These are phyloP conservation scores for Corythornis vintsioides DNA, from an alignment of 2,113 vertebrate genomes.

Conservation along the genomic window DNA sequence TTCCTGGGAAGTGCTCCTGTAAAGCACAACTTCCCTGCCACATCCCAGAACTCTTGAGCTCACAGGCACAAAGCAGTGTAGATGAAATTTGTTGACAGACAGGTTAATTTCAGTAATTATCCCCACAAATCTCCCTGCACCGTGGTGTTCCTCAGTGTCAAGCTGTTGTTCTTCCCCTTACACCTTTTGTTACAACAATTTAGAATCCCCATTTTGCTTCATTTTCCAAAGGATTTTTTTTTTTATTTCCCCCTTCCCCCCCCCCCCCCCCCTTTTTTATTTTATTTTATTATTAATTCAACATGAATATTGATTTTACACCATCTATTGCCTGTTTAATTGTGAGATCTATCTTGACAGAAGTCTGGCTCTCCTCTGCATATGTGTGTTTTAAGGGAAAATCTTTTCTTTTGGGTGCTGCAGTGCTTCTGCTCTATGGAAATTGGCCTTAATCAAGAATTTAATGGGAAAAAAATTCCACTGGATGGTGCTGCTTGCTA, in stretches of 20 bases:
- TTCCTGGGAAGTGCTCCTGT: background rate
- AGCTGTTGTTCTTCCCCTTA: background rate
- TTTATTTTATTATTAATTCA: background rate
- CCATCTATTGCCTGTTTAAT: background rate
- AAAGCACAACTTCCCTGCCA: background rate
- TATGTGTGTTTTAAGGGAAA: background rate
- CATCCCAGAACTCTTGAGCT: background rate
- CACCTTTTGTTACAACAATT: background rate
- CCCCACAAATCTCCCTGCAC: background rate
- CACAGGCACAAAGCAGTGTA: background rate
- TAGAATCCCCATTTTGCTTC: background rate
- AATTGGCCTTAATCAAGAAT: background rate
- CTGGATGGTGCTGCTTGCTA: slow-evolving; percentile 65
- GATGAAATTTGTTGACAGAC: too few relatives aligned
- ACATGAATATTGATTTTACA: slow-evolving; percentile 9
- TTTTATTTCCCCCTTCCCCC: background rate
- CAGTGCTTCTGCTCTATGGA: background rate
- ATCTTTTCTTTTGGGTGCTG: background rate
- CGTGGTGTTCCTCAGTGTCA: background rate
- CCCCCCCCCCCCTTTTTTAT: too few relatives aligned
- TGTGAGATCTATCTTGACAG: background rate
- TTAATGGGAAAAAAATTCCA: background rate
- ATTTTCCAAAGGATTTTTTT: background rate
- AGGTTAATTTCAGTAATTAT: background rate
- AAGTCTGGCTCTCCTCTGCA: background rate